Evolutionary conservation across 2,797 vertebrate genomes (phyloP).

Genomic region (Pteronotus mesoamericanus): DNA sequence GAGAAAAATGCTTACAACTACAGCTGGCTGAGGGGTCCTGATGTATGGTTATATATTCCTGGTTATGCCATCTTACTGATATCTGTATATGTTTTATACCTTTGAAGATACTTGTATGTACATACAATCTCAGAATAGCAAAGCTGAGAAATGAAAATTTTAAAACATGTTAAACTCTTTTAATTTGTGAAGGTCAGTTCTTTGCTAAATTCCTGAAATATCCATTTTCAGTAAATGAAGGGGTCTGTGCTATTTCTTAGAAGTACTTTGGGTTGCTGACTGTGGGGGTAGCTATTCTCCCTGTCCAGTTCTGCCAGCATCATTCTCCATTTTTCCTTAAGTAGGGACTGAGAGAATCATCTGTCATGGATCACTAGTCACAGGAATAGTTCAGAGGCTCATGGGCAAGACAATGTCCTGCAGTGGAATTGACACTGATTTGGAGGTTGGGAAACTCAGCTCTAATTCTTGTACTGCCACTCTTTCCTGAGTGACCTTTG

Average conservation of each 20-base stretch:
- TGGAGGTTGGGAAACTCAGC: background rate
- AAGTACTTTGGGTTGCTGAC: background rate
- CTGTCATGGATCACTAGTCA: background rate
- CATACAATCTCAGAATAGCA: background rate
- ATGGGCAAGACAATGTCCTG: background rate
- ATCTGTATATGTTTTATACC: conserved; percentile 24
- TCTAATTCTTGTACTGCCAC: background rate
- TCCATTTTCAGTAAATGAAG: background rate
- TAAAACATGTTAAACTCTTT: background rate
- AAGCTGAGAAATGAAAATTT: conserved; percentile 37
- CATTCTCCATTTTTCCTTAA: background rate
- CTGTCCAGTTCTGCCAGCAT: background rate
- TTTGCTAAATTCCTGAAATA: conserved; percentile 49
- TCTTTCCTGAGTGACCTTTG: background rate
- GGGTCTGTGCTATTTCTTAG: background rate
- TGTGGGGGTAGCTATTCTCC: background rate
- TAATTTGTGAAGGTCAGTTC: conserved; percentile 18
- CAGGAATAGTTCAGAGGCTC: background rate
- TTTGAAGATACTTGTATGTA: background rate
- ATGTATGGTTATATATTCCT: background rate
- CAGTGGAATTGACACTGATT: background rate
- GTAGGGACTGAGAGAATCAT: background rate
- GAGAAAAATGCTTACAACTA: conserved; percentile 36
- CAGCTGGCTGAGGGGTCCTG: conserved; percentile 59
- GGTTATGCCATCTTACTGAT: conserved; percentile 24